These are phyloP conservation scores for Theonella swinhoei DNA, from an alignment of 37 sponge, comb jelly and placozoan genomes.

Conservation along the genomic window DNA sequence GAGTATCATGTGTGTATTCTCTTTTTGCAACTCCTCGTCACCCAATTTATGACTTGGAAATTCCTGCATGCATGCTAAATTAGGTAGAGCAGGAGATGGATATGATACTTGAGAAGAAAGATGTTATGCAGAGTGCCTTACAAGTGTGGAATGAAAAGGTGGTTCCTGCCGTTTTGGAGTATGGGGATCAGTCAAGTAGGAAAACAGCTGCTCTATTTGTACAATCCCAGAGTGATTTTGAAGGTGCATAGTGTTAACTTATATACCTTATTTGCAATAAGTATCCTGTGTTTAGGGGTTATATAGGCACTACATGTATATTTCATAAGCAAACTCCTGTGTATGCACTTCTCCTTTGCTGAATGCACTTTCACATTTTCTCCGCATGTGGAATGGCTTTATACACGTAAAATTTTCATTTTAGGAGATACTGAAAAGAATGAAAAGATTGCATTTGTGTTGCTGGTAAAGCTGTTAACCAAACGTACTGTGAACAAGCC, in stretches of 20 bases:
- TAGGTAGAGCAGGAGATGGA: slow-evolving; percentile 34
- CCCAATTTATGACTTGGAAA: too few species aligned
- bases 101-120: slow-evolving; percentile 2
- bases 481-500: neutral
- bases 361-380: too few species aligned
- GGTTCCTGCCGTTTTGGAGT: slow-evolving; percentile 25
- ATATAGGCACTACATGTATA: too few species aligned
- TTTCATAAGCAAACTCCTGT: too few species aligned
- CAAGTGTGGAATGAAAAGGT: neutral
- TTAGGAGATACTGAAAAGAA: neutral
- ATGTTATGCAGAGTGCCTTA: neutral
- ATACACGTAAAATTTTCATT: too few species aligned
- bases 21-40: too few species aligned
- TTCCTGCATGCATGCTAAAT: too few species aligned
- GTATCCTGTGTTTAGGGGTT: too few species aligned
- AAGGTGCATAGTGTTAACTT: slow-evolving; percentile 8
- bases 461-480: neutral
- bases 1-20: too few species aligned
- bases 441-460: neutral
- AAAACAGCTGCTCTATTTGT: neutral
- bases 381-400: too few species aligned
- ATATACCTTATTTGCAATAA: too few species aligned
- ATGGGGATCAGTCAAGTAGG: neutral
- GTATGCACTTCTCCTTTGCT: too few species aligned
- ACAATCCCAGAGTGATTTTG: slow-evolving; percentile 11